Evolutionary conservation across 2,113 vertebrate species (phyloP).

Genomic region (Ctenodactylus gundi): DNA sequence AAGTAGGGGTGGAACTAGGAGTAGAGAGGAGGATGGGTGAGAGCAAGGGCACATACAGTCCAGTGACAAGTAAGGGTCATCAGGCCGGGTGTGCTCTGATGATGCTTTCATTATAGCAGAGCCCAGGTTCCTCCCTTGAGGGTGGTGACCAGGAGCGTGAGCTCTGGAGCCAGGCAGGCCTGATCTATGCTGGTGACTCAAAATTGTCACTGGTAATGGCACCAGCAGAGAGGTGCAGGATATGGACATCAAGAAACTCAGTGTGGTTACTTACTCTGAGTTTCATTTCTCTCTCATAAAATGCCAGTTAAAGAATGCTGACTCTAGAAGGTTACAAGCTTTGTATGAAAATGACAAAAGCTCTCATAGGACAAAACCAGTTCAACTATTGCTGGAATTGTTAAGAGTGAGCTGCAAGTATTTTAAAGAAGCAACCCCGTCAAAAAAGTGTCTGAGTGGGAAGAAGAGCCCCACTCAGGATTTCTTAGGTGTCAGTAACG

Average conservation of each 20-base stretch:
- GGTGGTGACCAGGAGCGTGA: too few species aligned
- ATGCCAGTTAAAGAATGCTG: neutral
- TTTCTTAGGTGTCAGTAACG: neutral
- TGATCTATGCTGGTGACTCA: rapidly evolving
- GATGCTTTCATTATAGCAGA: neutral
- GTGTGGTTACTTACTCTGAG: rapidly evolving
- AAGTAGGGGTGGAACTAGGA: neutral
- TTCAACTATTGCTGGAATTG: rapidly evolving
- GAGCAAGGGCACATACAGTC: rapidly evolving
- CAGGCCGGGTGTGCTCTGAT: neutral
- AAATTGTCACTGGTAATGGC: rapidly evolving
- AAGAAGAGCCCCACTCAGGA: neutral
- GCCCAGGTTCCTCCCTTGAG: neutral
- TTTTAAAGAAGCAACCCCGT: neutral
- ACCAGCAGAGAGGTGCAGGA: too few species aligned
- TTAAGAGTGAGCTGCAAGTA: rapidly evolving
- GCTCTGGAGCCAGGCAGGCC: neutral
- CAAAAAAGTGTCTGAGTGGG: neutral
- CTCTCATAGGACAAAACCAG: neutral
- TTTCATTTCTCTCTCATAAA: too few species aligned
- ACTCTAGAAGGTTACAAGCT: rapidly evolving
- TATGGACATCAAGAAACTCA: rapidly evolving
- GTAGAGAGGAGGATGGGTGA: rapidly evolving
- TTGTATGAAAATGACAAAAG: too few species aligned
- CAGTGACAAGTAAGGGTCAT: neutral